Conservation (phyloP, 1,140 invertebrate species). For the Episyrphus balteatus region DNA sequence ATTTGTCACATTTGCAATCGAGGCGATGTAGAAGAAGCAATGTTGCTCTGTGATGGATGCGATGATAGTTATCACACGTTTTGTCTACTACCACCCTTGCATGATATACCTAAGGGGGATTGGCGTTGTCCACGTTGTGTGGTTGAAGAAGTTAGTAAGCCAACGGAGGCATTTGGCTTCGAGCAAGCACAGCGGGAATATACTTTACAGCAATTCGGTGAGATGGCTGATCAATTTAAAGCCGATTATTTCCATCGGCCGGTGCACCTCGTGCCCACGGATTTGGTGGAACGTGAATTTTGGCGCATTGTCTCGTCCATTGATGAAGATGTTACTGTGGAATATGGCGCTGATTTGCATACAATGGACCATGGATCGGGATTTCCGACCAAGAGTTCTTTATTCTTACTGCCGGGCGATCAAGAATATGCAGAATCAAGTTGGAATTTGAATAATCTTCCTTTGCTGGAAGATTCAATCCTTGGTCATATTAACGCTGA, state of each 20-base stretch:
- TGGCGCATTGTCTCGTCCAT: constrained; percentile 91
- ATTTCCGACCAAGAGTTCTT: constrained; percentile 78
- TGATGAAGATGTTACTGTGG: constrained; percentile 89
- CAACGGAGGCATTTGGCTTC: constrained; percentile 89
- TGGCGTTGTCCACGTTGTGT: constrained; percentile 85
- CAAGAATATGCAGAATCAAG: constrained; percentile 81
- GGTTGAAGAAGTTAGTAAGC: constrained; percentile 83
- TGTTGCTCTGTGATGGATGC: constrained; percentile 89
- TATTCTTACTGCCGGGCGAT: constrained; percentile 55
- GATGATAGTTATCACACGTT: constrained; percentile 94
- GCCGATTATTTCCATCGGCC: constrained; percentile 93
- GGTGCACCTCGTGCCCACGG: constrained; percentile 73
- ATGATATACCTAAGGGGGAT: constrained; percentile 82
- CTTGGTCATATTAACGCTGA: constrained; percentile 89
- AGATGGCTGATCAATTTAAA: constrained; percentile 97
- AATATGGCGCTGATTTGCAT: constrained; percentile 95
- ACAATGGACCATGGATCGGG: constrained; percentile 94
- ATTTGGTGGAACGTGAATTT: constrained; percentile 86
- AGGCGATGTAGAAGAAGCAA: constrained; percentile 83
- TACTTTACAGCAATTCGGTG: constrained; percentile 86
- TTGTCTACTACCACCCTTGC: constrained; percentile 80
- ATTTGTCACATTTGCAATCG: constrained; percentile 81
- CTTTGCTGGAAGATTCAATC: constrained; percentile 78
- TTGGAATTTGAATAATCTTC: constrained; percentile 96
- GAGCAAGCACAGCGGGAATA: constrained; percentile 86